Evolutionary conservation across 37 sponge, comb jelly and placozoan genomes (phyloP).

Genomic region (Halisarca cf. caerulea): DNA sequence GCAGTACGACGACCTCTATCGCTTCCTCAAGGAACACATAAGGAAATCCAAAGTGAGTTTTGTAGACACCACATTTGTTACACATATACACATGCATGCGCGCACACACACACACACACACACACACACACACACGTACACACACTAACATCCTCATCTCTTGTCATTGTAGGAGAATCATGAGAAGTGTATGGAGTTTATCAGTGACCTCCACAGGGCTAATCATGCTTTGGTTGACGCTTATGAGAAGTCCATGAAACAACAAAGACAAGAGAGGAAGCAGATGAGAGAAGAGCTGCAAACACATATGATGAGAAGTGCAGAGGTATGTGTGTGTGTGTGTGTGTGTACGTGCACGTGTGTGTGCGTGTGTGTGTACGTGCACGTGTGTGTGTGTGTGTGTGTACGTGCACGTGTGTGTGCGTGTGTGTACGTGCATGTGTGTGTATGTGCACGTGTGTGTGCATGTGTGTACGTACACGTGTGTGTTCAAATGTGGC

Average conservation of each 20-base stretch:
- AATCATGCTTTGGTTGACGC: slow-evolving; percentile 88
- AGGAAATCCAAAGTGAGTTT: slow-evolving; percentile 59
- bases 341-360: background rate
- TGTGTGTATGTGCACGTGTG: background rate
- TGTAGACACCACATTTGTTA: too few relatives aligned
- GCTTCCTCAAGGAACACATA: slow-evolving; percentile 57
- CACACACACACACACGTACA: background rate
- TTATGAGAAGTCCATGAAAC: slow-evolving; percentile 84
- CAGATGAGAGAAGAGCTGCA: slow-evolving; percentile 69
- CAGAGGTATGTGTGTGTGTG: slow-evolving; percentile 2
- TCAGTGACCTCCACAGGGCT: slow-evolving; percentile 69
- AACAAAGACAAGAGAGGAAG: slow-evolving; percentile 79
- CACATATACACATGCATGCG: background rate
- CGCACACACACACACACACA: background rate
- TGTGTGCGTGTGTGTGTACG: slow-evolving; percentile 7
- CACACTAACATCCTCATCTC: background rate
- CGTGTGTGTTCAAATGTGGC: background rate
- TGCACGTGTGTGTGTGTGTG: slow-evolving; percentile 20
- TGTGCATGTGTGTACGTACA: background rate
- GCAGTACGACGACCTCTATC: slow-evolving; percentile 68
- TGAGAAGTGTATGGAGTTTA: slow-evolving; percentile 79
- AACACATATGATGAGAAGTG: slow-evolving; percentile 39
- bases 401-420: background rate
- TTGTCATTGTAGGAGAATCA: slow-evolving; percentile 48
- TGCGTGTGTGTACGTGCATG: slow-evolving; percentile 1